Evolutionary conservation across 2,797 vertebrate genomes (phyloP), one percentile per base, ranked within the genome.

Genomic region (Sebastes reedi): DNA sequence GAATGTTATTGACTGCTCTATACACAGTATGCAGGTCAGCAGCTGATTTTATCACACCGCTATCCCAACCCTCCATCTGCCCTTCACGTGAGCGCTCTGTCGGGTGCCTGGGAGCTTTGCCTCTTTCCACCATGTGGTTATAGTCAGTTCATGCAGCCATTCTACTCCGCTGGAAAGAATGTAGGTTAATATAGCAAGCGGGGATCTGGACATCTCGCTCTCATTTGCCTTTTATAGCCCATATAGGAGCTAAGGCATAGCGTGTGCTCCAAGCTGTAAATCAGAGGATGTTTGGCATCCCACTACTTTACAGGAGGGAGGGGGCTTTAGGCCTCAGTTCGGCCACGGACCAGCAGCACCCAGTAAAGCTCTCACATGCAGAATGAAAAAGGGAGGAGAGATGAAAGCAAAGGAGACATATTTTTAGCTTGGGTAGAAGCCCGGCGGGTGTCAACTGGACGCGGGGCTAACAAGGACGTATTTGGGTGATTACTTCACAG

Each of bases 111-210:
- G 85, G 77, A 85, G 84, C 67, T 77, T 89, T 81, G 27, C 61
- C 78, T 85, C 67, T 80, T 90, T 89, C 83, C 88, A 84, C 79
- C 87, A 89, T 92, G 92, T 89, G 91, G 89, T 90, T 87, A 79
- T 80, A 90, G 88, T 91, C 89, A 81, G 79, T 79, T 81, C 87
- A 72, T 77, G 86, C 85, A 85, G 88, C 85, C 90, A 67, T 75
- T 86, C 88, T 54, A 80, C 88, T 81, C 84, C 65, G 30, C 72
- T 91, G 91, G 93, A 94, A 94, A 91, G 90, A 95, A 95, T 94
- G 90, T 85, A 87, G 86, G 94, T 94, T 94, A 94, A 93, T 92
- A 92, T 89, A 93, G 85, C 90, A 90, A 87, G 87, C 30, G 90
- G 89, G 88, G 90, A 94, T 90, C 89, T 88, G 87, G 89, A 87